Base-by-base conservation (phyloP, 2,888 invertebrate genomes). In the Heliconius erato region DNA sequence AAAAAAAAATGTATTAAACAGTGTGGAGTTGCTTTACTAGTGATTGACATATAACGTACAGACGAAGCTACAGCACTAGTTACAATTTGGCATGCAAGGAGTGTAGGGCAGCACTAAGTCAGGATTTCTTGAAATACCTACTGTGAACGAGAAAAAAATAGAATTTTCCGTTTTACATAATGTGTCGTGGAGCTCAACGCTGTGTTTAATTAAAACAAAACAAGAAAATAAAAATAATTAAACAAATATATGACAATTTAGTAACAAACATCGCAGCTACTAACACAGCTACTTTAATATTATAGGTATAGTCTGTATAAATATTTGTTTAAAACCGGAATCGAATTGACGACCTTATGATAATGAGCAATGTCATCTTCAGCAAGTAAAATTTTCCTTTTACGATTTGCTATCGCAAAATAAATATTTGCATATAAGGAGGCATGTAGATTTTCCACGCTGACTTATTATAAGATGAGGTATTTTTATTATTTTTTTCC, bases 321-420 rank as follows among this genome's bases (percentile, higher is more conserved):
- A 76, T 71, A 82, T 69, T 79, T 69, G 54, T 9, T 32, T 19
- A 23, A 26, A n/a, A 32, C 7, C 35, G 76, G 76, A 63, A 40
- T 63, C 63, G 76, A 76, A 76, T 63, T 63, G 35, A 59, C 59
- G 63, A 63, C 40, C 76, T 76, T 76, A 40, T 9, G 63, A 76
- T 76, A 76, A 63, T 40, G 14, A 63, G n/a, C 63, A 76, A 76
- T 63, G 76, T 26, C 63, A 76, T 7, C 59, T n/a, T 59, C 59
- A 76, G n/a, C 16, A 44, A n/a, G 71, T n/a, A 63, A 76, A 63
- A 76, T 63, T 59, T 76, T 76, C 76, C 40, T 63, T 40, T 63
- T 35, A 40, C 12, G 16, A 63, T 76, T 63, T 14, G n/a, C 40
- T 76, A 76, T 76, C 76, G 14, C 14, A 40, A 63, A 76, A n/a